Percentiles rank a stretch among this genome's conserved stretches.
Conservation (phyloP, 2,113 vertebrate species). For the Actenoides hombroni region DNA sequence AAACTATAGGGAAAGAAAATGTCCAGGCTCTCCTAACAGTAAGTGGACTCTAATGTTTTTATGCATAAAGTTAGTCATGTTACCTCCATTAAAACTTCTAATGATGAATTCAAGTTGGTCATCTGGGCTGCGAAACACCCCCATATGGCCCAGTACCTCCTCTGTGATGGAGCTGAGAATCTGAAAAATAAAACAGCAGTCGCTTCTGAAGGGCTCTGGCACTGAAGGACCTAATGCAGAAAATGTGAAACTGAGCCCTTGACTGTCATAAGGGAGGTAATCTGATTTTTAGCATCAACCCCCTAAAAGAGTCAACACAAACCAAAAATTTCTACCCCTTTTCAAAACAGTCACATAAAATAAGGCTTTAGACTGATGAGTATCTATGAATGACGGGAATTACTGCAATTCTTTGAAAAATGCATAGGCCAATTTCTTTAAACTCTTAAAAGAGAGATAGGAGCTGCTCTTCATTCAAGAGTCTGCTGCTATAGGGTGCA, state of each 20-base stretch:
- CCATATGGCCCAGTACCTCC: conserved; percentile 84
- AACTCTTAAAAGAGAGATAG: not conserved
- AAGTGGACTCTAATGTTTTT: not conserved
- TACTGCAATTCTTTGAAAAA: not conserved
- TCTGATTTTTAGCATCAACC: not conserved
- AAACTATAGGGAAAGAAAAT: not conserved
- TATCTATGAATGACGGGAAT: not conserved
- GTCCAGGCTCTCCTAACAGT: not conserved
- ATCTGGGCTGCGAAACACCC: conserved; percentile 84
- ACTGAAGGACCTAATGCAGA: not conserved
- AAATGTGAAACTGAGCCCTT: not conserved
- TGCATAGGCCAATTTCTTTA: not conserved
- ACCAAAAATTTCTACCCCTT: not conserved
- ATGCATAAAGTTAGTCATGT: not conserved
- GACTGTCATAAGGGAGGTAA: not conserved
- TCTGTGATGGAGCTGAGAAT: conserved; percentile 89
- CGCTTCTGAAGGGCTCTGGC: not conserved
- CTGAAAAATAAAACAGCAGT: conserved; percentile 69
- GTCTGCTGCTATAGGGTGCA: not conserved
- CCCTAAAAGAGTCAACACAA: not conserved
- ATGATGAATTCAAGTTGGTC: conserved; percentile 90
- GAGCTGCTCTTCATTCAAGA: not conserved
- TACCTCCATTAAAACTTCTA: conserved; percentile 87
- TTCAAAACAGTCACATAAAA: not conserved
- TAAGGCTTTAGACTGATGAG: not conserved